These are phyloP conservation scores for Drosophila seguyi DNA, from an alignment of 1,140 invertebrate species.

Conservation along the genomic window DNA sequence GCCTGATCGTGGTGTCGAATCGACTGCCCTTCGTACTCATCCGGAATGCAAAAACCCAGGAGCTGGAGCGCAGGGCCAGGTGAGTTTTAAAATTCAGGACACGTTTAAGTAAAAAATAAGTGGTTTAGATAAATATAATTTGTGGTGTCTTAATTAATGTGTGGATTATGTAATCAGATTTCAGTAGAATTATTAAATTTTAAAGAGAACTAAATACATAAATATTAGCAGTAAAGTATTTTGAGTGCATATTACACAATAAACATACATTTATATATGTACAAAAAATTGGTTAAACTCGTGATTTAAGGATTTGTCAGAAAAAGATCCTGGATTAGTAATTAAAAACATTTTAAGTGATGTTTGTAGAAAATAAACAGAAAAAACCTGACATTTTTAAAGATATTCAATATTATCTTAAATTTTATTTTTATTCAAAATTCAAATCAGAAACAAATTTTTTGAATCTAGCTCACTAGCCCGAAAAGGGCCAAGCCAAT, in stretches of 20 bases:
- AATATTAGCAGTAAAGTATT: background rate
- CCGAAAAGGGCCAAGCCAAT: constrained; percentile 10
- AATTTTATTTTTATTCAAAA: no score
- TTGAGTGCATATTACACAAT: background rate
- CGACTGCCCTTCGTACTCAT: constrained; percentile 94
- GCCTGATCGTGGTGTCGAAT: constrained; percentile 96
- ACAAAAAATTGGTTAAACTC: background rate
- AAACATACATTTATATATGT: background rate
- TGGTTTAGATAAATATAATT: background rate
- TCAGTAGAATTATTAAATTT: no score
- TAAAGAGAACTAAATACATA: no score
- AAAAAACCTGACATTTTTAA: background rate
- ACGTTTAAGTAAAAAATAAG: background rate
- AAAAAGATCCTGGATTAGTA: background rate
- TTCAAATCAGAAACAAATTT: no score
- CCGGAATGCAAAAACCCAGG: constrained; percentile 89
- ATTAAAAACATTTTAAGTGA: background rate
- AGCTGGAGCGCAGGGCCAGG: constrained; percentile 93
- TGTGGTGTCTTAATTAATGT: background rate
- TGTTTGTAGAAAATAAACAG: no score
- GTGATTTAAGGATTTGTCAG: no score
- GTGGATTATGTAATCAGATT: background rate
- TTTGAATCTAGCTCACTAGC: no score
- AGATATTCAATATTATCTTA: no score
- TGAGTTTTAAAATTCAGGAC: constrained; percentile 84